Evolutionary conservation across 1,140 invertebrate genomes (phyloP).

Genomic region (Heterodera carotae): DNA sequence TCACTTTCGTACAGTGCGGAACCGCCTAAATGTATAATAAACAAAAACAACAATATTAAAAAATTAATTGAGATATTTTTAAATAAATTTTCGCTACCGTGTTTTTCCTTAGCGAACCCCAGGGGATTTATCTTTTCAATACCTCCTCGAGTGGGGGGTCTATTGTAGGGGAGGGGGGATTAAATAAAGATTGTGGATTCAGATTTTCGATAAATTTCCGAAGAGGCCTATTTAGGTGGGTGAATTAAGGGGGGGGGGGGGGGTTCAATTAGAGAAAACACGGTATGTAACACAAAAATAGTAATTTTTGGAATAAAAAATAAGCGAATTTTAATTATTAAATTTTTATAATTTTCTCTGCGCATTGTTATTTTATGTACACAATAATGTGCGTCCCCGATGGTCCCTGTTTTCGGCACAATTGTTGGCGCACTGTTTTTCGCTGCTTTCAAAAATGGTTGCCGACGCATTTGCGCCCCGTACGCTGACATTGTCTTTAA

Average conservation of each 20-base stretch:
- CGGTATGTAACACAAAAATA: too few species aligned
- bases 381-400: slow-evolving; percentile 24
- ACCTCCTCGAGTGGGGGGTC: too few species aligned
- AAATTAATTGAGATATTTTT: not conserved
- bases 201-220: too few species aligned
- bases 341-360: not conserved
- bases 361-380: not conserved
- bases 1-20: slow-evolving; percentile 43
- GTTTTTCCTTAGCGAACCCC: not conserved
- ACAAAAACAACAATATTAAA: too few species aligned
- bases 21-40: slow-evolving; percentile 33
- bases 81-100: not conserved
- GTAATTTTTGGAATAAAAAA: not conserved
- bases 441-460: slow-evolving; percentile 34
- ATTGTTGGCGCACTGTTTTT: slow-evolving; percentile 42
- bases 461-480: slow-evolving; percentile 27
- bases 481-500: slow-evolving; percentile 33
- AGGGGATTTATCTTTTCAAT: too few species aligned
- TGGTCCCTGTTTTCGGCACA: slow-evolving; percentile 41
- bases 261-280: too few species aligned
- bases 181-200: too few species aligned
- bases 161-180: too few species aligned
- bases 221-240: too few species aligned
- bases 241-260: too few species aligned
- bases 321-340: not conserved